Percentiles rank a stretch among this genome's conserved stretches.
phyloP scores from a whole-genome alignment of 2,113 vertebrate genomes.

The Lynx canadensis region DNA sequence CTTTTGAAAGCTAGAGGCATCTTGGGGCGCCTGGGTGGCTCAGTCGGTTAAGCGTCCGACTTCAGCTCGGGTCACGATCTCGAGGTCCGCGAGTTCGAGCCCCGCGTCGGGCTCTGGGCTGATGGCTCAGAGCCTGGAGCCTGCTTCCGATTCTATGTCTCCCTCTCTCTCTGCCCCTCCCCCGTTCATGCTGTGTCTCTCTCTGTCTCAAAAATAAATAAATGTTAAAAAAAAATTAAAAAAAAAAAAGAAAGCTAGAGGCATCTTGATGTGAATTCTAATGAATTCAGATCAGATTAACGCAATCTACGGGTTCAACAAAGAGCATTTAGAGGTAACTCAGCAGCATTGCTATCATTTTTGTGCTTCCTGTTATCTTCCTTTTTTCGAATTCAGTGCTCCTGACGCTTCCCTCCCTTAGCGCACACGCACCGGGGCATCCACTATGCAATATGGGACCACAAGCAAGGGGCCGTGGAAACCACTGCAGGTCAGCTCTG shows the following conservation, averaged over 20 bases:
- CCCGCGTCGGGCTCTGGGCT: too few relatives aligned
- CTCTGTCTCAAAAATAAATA: too few relatives aligned
- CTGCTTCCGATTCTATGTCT: too few relatives aligned
- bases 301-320: background rate
- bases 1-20: background rate
- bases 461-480: rapidly evolving
- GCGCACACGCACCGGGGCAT: background rate
- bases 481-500: rapidly evolving
- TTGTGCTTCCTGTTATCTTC: background rate
- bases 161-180: too few relatives aligned
- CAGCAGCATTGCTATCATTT: background rate
- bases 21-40: background rate
- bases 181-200: too few relatives aligned
- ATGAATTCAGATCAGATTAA: conserved; percentile 38
- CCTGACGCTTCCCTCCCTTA: background rate
- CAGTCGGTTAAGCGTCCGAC: too few relatives aligned
- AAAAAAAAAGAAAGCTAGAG: background rate
- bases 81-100: too few relatives aligned
- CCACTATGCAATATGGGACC: rapidly evolving
- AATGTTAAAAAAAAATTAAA: too few relatives aligned
- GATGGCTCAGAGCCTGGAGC: too few relatives aligned
- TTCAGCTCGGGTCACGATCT: too few relatives aligned
- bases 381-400: background rate
- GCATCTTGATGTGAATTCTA: background rate
- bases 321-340: background rate